Evolutionary conservation across 2,797 vertebrate species (phyloP), one percentile per base, ranked within the genome.

Genomic region (Melanotaenia pygmaea): DNA sequence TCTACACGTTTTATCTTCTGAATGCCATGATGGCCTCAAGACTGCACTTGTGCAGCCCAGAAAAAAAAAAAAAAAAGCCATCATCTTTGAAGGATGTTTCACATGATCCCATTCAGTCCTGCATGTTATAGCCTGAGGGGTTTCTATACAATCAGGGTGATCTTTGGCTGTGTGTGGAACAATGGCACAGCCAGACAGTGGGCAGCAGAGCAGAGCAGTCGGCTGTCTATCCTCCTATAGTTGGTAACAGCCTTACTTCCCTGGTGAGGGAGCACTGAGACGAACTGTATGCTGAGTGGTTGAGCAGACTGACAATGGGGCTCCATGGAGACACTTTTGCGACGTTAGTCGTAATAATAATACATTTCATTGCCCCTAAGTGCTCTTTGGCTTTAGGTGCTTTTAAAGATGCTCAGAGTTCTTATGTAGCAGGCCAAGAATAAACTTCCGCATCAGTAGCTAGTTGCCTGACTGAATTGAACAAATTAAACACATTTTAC

Each of bases 21-120:
- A 82, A 81, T 28, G 37, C 50, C 60, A 68, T 67, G 64, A 77
- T 69, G 53, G 56, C 58, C 81, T 82, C 79, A 84, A 75, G 79
- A 61, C 26, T 35, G 38, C 69, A 70, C 12, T 10, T 72, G 70
- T 57, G 69, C 47, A 56, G 62, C 40, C n/a, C 18, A 61, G 30
- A 71, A 24, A 47, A 30, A 20, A 43, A 43, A 11, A 37, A 47
- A 47, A 47, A 43, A 50, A 1, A 13, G 16, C 12, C 26, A 30
- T 71, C 38, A 43, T 62, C 59, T 80, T 71, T 72, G 18, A 74
- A 65, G 38, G 50, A 12, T 70, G 24, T 74, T 62, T 73, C 64
- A 38, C 65, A 37, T 38, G 54, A 84, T 54, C 50, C 53, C 12
- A 30, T 60, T 73, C 40, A 75, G 38, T 37, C 53, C 74, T 64